Base-by-base conservation (phyloP, 2,797 vertebrate species). In the Myoxocephalus aenaeus region DNA sequence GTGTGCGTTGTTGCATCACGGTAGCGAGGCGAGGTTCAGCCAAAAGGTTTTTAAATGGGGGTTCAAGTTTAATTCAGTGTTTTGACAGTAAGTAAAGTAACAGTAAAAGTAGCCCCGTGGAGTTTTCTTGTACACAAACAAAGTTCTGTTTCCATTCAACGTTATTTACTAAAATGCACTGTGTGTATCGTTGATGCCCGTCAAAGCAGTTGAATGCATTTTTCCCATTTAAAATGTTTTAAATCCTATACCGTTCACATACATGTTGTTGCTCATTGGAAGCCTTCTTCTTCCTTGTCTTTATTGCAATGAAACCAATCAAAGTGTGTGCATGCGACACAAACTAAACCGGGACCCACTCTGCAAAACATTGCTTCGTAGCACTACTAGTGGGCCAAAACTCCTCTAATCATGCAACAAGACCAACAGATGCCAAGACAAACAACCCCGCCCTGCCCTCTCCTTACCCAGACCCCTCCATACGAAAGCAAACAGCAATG, bases 401-500 rank as follows among this genome's bases (percentile, higher is more conserved):
- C 38, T 51, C 51, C 25, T 34, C 20, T 46, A 51, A 51, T 67
- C 38, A 46, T 29, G 15, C 13, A 32, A 32, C 58, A 38, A 27
- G 10, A 20, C 7, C 20, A 4, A 34, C 25, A 46, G 66, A 48
- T n/a, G n/a, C n/a, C n/a, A n/a, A n/a, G 17, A 57, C 18, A 73
- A 67, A 73, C 44, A 61, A 2, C n/a, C 1, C 7, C 36, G 58
- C 6, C 6, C 27, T 20, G 11, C 27, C 13, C 32, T 53, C 14
- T 69, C 17, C 93, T 95, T 94, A 99, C 98, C 98, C 61, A 98
- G 87, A 1, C 96, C 96, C 77, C 98, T 93, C 98, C 98, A 99
- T 42, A 99, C 65, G n/a, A 99, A 95, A 69, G 97, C 96, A 88
- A 99, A 99, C 54, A 97, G 93, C 81, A 99, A 89, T 0, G 97